These are phyloP conservation scores for Zosterops hypoxanthus DNA, from an alignment of 2,113 vertebrate species.

Conservation along the genomic window DNA sequence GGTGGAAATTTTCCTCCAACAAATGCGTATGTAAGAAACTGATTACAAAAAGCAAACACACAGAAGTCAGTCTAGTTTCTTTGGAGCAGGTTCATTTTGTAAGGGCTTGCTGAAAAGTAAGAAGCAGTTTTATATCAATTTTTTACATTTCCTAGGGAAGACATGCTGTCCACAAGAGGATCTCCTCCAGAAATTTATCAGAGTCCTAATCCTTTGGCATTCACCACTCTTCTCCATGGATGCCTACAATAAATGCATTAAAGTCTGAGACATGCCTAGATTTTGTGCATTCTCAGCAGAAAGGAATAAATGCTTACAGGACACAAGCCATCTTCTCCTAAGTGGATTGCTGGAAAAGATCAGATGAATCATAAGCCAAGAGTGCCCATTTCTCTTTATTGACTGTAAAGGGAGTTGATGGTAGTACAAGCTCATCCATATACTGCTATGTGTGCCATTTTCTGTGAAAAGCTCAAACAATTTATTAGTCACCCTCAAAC, in stretches of 20 bases:
- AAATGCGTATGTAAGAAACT: accelerated
- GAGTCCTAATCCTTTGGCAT: background rate
- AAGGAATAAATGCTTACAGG: background rate
- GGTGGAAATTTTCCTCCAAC: background rate
- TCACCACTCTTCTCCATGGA: background rate
- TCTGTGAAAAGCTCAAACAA: background rate
- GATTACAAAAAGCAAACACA: background rate
- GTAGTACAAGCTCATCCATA: background rate
- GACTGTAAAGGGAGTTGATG: background rate
- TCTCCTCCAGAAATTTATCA: background rate
- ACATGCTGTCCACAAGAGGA: background rate
- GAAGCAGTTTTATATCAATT: background rate
- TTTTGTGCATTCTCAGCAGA: background rate
- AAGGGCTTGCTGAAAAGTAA: background rate
- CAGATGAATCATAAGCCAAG: background rate
- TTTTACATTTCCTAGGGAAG: background rate
- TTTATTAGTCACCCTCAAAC: background rate
- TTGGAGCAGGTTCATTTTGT: background rate
- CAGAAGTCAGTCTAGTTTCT: background rate
- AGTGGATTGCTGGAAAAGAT: background rate
- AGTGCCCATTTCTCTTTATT: background rate
- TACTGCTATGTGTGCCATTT: background rate
- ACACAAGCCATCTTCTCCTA: background rate
- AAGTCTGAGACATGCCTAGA: background rate
- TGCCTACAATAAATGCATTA: background rate